Conservation (phyloP, 2,797 vertebrate genomes). For the Spatula clypeata region DNA sequence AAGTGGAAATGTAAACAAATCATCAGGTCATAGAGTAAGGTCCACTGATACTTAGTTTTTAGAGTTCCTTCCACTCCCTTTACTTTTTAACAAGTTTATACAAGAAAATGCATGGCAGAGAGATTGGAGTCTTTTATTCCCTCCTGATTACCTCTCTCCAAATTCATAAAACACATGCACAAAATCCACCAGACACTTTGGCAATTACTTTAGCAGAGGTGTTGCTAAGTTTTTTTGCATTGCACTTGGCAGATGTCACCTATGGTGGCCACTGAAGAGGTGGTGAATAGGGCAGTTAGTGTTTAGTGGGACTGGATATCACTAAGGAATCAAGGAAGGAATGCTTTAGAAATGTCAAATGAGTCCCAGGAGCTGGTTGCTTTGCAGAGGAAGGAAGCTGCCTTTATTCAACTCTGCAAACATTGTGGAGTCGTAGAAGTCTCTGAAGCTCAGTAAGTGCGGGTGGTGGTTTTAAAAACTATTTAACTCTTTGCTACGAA, state of each 20-base stretch:
- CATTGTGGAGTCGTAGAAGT: neutral
- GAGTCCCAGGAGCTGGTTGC: neutral
- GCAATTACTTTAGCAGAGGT: neutral
- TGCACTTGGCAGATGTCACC: neutral
- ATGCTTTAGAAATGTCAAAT: slow-evolving; percentile 27
- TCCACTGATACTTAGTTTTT: neutral
- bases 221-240: neutral
- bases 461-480: neutral
- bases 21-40: neutral
- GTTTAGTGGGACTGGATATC: neutral
- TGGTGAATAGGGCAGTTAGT: neutral
- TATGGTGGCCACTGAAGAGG: neutral
- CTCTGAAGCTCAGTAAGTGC: neutral
- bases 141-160: neutral
- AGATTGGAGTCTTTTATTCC: neutral
- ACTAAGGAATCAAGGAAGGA: neutral
- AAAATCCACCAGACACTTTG: accelerated
- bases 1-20: neutral
- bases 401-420: slow-evolving; percentile 22
- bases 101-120: neutral
- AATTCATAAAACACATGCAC: neutral
- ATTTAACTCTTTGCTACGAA: neutral
- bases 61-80: neutral
- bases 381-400: neutral
- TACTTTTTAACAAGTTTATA: neutral